phyloP scores from a whole-genome alignment of 2,797 vertebrate genomes.

The Gastrophryne carolinensis region DNA sequence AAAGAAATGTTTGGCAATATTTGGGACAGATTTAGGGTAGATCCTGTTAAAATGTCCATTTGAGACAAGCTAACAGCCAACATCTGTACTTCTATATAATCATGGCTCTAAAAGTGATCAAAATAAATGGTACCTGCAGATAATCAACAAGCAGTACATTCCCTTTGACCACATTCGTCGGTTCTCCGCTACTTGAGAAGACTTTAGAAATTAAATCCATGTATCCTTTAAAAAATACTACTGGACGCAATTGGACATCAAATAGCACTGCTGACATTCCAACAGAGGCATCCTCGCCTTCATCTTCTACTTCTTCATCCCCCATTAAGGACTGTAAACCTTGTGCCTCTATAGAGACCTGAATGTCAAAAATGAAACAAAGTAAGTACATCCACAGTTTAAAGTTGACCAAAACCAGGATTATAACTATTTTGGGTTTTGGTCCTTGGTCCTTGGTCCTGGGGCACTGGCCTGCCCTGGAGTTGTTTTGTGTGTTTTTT shows the following conservation, averaged over 20 bases:
- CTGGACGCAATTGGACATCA: constrained; percentile 61
- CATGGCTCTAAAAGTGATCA: no score
- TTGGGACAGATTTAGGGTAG: no score
- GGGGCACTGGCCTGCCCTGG: no score
- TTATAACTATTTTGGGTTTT: no score
- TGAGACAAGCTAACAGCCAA: no score
- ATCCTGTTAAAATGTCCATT: no score
- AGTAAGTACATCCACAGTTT: neutral
- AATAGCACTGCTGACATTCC: constrained; percentile 67
- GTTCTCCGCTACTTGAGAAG: constrained; percentile 58
- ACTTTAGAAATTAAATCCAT: constrained; percentile 68
- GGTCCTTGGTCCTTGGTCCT: no score
- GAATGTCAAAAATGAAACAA: neutral
- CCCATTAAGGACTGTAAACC: constrained; percentile 59
- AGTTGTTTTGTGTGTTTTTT: no score
- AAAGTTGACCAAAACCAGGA: neutral
- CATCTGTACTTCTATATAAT: no score
- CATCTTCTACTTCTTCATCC: constrained; percentile 3
- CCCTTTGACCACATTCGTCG: constrained; percentile 62
- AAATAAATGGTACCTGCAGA: constrained; percentile 67
- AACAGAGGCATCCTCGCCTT: constrained; percentile 55
- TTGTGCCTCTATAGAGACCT: constrained; percentile 64
- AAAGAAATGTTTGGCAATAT: no score
- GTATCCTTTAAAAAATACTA: constrained; percentile 66
- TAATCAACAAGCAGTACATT: constrained; percentile 68